Conservation (phyloP, 2,888 invertebrate species). For the Meiosimyza decipiens region DNA sequence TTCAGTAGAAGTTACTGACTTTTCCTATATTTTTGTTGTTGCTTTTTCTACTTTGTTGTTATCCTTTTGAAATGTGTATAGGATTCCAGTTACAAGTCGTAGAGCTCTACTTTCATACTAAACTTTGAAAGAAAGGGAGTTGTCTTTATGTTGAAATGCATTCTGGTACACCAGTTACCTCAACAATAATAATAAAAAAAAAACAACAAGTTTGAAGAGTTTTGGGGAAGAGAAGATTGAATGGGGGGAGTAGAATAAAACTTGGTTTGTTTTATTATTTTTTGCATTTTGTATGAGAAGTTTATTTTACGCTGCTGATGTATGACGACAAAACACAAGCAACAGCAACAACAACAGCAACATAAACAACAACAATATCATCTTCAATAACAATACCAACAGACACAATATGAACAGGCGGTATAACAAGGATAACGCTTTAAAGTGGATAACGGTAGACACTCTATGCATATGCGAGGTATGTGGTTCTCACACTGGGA, state of each 20-base stretch:
- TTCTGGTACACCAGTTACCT: slow-evolving; percentile 43
- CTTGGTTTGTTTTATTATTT: slow-evolving; percentile 35
- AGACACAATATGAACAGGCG: slow-evolving; percentile 15
- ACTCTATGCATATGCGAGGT: too few species aligned
- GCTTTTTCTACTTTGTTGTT: too few species aligned
- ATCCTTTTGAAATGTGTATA: too few species aligned
- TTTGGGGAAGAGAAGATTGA: too few species aligned
- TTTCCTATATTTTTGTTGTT: too few species aligned
- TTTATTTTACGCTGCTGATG: too few species aligned
- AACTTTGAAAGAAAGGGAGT: too few species aligned
- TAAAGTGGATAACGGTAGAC: slow-evolving; percentile 34
- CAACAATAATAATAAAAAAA: slow-evolving; percentile 38
- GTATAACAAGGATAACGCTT: slow-evolving; percentile 23
- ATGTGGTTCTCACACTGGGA: too few species aligned
- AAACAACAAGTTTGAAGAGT: not conserved
- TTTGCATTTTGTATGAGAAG: not conserved
- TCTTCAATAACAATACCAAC: slow-evolving; percentile 13
- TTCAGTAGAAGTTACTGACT: too few species aligned
- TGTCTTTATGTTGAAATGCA: not conserved
- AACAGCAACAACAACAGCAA: slow-evolving; percentile 18
- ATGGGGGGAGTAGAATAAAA: slow-evolving; percentile 33
- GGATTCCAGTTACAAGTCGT: too few species aligned
- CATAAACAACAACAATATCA: slow-evolving; percentile 10
- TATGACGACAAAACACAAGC: not conserved
- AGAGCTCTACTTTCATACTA: too few species aligned